Percentiles rank a stretch among this genome's conserved stretches.
These are phyloP conservation scores for Haemorhous mexicanus DNA, from an alignment of 2,113 vertebrate species.

Conservation along the genomic window DNA sequence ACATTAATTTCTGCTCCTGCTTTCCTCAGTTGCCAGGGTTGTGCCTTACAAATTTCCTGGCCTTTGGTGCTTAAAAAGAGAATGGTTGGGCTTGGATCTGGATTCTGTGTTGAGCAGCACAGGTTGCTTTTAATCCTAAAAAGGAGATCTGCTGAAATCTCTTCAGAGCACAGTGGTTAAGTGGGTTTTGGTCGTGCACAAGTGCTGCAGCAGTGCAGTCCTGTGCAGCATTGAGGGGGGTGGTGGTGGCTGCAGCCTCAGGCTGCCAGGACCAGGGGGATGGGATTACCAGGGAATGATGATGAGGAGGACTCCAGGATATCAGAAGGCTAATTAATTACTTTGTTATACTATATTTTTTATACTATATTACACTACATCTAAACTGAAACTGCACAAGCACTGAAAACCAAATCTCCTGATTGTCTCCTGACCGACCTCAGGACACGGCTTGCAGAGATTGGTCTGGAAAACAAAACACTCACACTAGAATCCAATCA, in stretches of 20 bases:
- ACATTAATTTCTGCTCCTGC: background rate
- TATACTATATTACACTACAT: too few species aligned
- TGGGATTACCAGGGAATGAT: too few species aligned
- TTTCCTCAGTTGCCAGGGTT: background rate
- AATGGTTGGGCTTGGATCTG: background rate
- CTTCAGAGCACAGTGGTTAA: background rate
- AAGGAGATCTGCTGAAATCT: background rate
- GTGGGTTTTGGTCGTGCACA: background rate
- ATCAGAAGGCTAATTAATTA: too few species aligned
- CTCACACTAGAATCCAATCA: too few species aligned
- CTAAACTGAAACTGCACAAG: too few species aligned
- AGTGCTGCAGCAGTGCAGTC: background rate
- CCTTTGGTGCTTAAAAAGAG: background rate
- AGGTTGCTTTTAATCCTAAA: background rate
- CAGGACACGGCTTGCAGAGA: too few species aligned
- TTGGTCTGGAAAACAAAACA: too few species aligned
- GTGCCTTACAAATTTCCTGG: background rate
- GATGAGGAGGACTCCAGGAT: too few species aligned
- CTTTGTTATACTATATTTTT: too few species aligned
- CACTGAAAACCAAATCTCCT: too few species aligned
- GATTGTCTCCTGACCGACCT: too few species aligned
- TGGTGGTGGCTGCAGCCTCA: background rate
- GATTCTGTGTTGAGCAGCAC: background rate
- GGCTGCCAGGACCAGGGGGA: background rate
- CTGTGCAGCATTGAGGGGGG: background rate